phyloP scores from a whole-genome alignment of 2,113 vertebrate genomes.

The Strigops habroptila region DNA sequence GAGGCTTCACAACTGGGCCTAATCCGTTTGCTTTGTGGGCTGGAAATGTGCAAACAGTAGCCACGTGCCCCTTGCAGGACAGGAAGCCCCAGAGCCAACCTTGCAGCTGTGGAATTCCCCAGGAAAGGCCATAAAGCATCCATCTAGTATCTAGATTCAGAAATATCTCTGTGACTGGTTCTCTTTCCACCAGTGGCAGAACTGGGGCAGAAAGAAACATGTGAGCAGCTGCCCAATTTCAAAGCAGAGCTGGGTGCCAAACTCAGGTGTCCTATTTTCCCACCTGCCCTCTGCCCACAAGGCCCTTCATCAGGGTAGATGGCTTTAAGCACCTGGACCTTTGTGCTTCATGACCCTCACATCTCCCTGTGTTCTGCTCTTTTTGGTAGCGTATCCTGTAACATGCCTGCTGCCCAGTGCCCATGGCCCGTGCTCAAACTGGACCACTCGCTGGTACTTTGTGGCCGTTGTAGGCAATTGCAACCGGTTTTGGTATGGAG shows the following conservation, averaged over 20 bases:
- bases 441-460: slow-evolving; percentile 86
- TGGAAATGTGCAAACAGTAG: neutral
- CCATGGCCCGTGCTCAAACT: slow-evolving; percentile 82
- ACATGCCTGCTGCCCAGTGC: slow-evolving; percentile 87
- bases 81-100: neutral
- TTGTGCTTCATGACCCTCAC: neutral
- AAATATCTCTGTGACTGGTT: neutral
- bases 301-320: neutral
- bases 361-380: neutral
- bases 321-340: neutral
- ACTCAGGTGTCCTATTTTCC: neutral
- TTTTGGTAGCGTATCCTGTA: slow-evolving; percentile 75
- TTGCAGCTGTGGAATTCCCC: neutral
- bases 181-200: neutral
- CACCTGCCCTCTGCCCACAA: neutral
- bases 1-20: neutral
- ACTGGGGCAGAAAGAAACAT: neutral
- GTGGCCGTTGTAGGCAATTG: slow-evolving; percentile 81
- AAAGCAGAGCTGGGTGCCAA: neutral
- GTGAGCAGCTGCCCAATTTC: neutral
- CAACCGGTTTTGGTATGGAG: slow-evolving; percentile 92
- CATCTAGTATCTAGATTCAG: neutral
- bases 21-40: neutral
- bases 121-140: neutral
- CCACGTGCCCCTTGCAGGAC: neutral